Conservation (phyloP, 2,113 vertebrate genomes). For the Uropsilus gracilis region DNA sequence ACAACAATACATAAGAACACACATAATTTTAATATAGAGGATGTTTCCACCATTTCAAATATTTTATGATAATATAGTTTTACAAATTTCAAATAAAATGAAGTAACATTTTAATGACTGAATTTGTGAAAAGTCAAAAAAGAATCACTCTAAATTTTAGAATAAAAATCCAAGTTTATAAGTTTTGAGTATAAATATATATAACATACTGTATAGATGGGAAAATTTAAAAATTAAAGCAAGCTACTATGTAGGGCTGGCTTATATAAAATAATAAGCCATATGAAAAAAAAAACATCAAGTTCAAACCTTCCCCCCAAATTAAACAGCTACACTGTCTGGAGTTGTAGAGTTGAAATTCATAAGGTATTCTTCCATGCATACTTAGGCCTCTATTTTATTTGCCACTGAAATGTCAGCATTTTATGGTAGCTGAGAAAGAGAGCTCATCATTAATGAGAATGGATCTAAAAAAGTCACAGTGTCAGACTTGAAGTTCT, state of each 20-base stretch:
- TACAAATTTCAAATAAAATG: conserved; percentile 37
- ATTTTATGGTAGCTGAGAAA: conserved; percentile 5
- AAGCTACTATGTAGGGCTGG: background rate
- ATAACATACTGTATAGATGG: background rate
- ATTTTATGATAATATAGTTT: background rate
- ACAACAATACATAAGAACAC: conserved; percentile 13
- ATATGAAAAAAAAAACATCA: background rate
- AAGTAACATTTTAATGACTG: conserved; percentile 44
- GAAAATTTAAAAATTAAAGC: background rate
- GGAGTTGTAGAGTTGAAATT: background rate
- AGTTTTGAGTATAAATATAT: background rate
- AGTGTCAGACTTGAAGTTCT: background rate
- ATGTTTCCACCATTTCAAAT: conserved; percentile 8
- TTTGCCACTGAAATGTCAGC: background rate
- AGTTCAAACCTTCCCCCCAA: conserved; percentile 1
- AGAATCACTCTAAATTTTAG: background rate
- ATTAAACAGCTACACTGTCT: background rate
- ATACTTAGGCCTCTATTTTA: background rate
- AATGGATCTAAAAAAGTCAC: conserved; percentile 23
- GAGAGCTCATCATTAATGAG: background rate
- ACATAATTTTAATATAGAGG: conserved; percentile 45
- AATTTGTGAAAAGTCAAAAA: conserved; percentile 33
- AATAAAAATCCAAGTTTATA: background rate
- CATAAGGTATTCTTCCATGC: background rate
- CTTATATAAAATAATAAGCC: background rate